Conservation (phyloP, 2,888 invertebrate genomes). For the Amphiduros pacificus region DNA sequence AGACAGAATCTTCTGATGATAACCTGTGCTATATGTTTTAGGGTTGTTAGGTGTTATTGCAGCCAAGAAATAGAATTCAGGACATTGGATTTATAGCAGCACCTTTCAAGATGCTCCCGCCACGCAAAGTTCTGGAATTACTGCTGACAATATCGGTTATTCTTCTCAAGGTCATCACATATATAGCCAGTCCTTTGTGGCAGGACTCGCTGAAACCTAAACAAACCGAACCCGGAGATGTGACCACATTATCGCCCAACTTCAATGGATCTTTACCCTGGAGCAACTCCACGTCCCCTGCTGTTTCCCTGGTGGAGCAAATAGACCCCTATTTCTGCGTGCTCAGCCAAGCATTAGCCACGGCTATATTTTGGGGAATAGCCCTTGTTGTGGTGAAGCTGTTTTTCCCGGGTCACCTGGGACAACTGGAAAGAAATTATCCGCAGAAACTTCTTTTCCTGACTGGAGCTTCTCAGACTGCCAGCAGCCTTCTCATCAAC, state of each 20-base stretch:
- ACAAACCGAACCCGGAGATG: no score
- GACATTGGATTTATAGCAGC: no score
- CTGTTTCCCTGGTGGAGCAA: neutral
- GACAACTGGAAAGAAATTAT: slow-evolving; percentile 30
- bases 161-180: neutral
- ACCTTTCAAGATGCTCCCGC: neutral
- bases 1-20: no score
- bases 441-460: slow-evolving; percentile 34
- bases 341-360: neutral
- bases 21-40: no score
- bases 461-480: slow-evolving; percentile 36
- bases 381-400: slow-evolving; percentile 22
- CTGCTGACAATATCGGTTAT: neutral
- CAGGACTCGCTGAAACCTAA: neutral
- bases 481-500: slow-evolving; percentile 36
- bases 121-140: neutral
- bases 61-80: no score
- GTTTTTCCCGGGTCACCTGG: slow-evolving; percentile 22
- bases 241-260: no score
- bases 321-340: neutral
- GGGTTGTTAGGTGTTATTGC: no score
- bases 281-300: neutral
- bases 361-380: slow-evolving; percentile 25
- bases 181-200: neutral
- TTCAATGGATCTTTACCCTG: no score